These are phyloP conservation scores for Stictocephala bisonia DNA, from an alignment of 2,888 invertebrate genomes.

Conservation along the genomic window DNA sequence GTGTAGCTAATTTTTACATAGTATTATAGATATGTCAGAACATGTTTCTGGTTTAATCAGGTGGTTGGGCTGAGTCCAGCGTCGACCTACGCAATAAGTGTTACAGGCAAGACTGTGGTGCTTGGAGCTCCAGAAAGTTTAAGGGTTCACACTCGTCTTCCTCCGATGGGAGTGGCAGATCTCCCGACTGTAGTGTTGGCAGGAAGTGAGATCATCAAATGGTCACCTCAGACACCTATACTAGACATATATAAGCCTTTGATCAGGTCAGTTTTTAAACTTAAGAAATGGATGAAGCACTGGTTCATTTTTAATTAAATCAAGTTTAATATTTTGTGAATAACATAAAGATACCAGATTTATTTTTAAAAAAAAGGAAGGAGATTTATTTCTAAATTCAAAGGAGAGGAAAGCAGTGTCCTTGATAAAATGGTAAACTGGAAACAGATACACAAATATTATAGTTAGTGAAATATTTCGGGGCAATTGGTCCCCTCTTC, in stretches of 20 bases:
- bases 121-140: slow-evolving; percentile 26
- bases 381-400: too few species aligned
- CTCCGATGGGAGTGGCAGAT: neutral
- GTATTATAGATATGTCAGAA: too few species aligned
- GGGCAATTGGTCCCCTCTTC: too few species aligned
- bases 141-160: slow-evolving; percentile 15
- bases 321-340: too few species aligned
- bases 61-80: slow-evolving; percentile 28
- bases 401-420: too few species aligned
- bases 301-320: neutral
- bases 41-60: neutral
- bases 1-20: neutral
- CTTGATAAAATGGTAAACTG: too few species aligned
- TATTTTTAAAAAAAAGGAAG: too few species aligned
- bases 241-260: neutral
- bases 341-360: too few species aligned
- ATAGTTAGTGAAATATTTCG: too few species aligned
- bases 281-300: neutral
- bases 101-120: slow-evolving; percentile 34
- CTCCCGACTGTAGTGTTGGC: neutral
- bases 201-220: neutral
- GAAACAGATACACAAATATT: too few species aligned
- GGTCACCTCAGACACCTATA: neutral
- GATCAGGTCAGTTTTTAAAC: slow-evolving; percentile 7
- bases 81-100: slow-evolving; percentile 31